These are phyloP conservation scores for Halisarca cf. caerulea DNA, from an alignment of 37 sponge, comb jelly and placozoan genomes.

Conservation along the genomic window DNA sequence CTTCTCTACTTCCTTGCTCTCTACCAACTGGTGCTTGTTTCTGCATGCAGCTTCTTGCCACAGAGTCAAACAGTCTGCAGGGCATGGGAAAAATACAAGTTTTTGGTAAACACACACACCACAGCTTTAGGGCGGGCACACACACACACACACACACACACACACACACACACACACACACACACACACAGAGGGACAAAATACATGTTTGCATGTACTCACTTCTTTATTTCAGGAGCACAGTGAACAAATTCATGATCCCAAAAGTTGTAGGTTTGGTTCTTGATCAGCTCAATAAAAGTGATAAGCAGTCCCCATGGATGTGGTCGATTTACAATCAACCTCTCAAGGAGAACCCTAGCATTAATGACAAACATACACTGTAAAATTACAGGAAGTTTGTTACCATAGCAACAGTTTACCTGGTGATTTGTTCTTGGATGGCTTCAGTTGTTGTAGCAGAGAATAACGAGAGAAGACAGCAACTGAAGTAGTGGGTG, in stretches of 20 bases:
- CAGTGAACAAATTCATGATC: constrained; percentile 98
- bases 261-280: constrained; percentile 96
- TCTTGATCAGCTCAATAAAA: constrained; percentile 99
- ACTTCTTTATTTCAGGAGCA: constrained; percentile 99
- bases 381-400: background rate
- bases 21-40: constrained; percentile 67
- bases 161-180: background rate
- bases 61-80: constrained; percentile 88
- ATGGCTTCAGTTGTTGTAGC: constrained; percentile 94
- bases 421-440: constrained; percentile 98
- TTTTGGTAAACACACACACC: background rate
- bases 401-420: background rate
- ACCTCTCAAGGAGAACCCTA: constrained; percentile 94
- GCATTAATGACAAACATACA: background rate
- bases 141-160: background rate
- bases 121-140: background rate
- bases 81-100: background rate
- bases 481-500: constrained; percentile 99
- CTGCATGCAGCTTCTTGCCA: constrained; percentile 95
- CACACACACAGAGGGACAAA: no score
- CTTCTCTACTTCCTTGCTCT: background rate
- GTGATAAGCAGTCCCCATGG: constrained; percentile 99
- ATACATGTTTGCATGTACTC: constrained; percentile 33
- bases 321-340: constrained; percentile 97
- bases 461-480: constrained; percentile 90